phyloP scores from a whole-genome alignment of 1,140 invertebrate species.

The Lamellibrachia luymesi region DNA sequence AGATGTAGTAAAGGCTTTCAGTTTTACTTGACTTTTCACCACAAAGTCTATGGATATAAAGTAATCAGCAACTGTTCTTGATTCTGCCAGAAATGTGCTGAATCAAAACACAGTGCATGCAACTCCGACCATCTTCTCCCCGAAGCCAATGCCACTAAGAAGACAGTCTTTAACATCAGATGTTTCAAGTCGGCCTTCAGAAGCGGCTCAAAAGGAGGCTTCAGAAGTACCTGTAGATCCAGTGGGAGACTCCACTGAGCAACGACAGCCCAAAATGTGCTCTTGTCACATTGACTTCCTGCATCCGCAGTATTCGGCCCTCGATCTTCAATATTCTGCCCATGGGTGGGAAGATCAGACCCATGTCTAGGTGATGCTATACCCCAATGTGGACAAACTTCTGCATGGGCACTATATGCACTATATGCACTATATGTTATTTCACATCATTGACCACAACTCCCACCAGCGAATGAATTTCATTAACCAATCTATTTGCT shows the following conservation, averaged over 20 bases:
- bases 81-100: neutral
- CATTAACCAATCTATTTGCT: too few relatives aligned
- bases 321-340: too few relatives aligned
- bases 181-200: conserved; percentile 17
- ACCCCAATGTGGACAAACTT: too few relatives aligned
- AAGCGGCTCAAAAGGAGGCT: conserved; percentile 19
- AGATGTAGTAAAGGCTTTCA: neutral
- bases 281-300: neutral
- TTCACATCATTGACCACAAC: too few relatives aligned
- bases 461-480: too few relatives aligned
- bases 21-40: neutral
- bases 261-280: neutral
- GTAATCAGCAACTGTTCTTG: neutral
- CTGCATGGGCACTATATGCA: too few relatives aligned
- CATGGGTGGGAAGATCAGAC: too few relatives aligned
- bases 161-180: conserved; percentile 17
- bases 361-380: too few relatives aligned
- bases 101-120: neutral
- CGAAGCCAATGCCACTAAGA: conserved; percentile 16
- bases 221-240: neutral
- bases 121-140: neutral
- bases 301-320: neutral
- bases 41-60: neutral
- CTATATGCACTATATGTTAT: too few relatives aligned
- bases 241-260: neutral